These are phyloP conservation scores for Girardia tigrina DNA, from an alignment of 2,888 invertebrate species.

Conservation along the genomic window DNA sequence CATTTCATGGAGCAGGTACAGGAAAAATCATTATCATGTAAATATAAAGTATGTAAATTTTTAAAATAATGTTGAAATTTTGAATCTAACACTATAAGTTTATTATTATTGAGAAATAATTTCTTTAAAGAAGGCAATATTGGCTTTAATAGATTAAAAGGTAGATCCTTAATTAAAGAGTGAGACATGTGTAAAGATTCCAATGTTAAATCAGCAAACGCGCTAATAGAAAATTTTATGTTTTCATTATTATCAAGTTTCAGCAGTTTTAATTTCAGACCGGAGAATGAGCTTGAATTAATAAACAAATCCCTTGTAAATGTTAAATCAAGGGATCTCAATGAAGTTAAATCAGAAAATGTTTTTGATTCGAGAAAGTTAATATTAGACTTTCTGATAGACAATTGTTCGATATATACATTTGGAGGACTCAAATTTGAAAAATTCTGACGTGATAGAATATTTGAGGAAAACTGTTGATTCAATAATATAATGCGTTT, in stretches of 20 bases:
- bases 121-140: background rate
- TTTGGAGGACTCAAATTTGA: background rate
- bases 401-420: background rate
- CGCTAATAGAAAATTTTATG: background rate
- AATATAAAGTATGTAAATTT: background rate
- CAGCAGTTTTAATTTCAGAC: background rate
- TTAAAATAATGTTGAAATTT: background rate
- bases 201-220: background rate
- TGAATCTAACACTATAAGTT: background rate
- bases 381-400: background rate
- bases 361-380: background rate
- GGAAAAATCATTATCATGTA: background rate
- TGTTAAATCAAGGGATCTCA: background rate
- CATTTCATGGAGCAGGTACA: background rate
- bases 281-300: background rate
- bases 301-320: background rate
- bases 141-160: background rate
- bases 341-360: background rate
- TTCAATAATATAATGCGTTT: background rate
- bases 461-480: background rate
- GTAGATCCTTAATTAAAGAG: background rate
- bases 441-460: background rate
- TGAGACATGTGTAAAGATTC: background rate
- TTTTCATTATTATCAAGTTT: background rate
- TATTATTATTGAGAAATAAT: background rate